Evolutionary conservation across 2,113 vertebrate species (phyloP).

Genomic region (Prochilodus magdalenae): DNA sequence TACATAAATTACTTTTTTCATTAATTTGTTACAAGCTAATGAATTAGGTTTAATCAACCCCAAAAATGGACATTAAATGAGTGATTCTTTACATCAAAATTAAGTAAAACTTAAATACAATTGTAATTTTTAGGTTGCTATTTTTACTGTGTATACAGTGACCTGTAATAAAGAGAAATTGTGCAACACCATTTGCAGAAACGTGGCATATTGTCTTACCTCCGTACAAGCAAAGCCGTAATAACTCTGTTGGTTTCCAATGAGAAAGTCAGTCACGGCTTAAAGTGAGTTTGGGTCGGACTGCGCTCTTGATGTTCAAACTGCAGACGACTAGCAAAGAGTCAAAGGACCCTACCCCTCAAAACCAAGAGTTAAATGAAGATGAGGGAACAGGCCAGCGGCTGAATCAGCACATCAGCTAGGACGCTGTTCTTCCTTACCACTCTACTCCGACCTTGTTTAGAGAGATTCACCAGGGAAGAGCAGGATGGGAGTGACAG

Average conservation of each 20-base stretch:
- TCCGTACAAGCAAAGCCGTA: slow-evolving; percentile 9
- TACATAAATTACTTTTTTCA: no score
- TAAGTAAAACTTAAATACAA: no score
- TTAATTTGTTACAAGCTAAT: no score
- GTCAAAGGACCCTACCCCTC: neutral
- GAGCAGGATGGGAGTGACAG: slow-evolving; percentile 17
- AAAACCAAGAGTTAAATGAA: neutral
- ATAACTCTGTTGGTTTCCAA: slow-evolving; percentile 14
- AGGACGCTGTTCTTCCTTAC: neutral
- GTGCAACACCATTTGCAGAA: no score
- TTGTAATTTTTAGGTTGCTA: no score
- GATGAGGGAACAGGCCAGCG: neutral
- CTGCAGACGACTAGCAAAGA: neutral
- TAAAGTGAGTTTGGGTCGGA: neutral
- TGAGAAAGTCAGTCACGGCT: neutral
- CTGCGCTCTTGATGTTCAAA: neutral
- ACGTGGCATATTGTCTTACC: slow-evolving; percentile 48
- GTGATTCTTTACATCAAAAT: no score
- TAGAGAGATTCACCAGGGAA: neutral
- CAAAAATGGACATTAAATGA: no score
- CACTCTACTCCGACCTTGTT: neutral
- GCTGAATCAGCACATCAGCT: neutral
- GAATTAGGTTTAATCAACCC: no score
- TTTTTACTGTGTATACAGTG: no score
- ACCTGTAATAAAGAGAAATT: no score